Conservation (phyloP, 2,113 vertebrate species). For the Paradoxurus hermaphroditus region DNA sequence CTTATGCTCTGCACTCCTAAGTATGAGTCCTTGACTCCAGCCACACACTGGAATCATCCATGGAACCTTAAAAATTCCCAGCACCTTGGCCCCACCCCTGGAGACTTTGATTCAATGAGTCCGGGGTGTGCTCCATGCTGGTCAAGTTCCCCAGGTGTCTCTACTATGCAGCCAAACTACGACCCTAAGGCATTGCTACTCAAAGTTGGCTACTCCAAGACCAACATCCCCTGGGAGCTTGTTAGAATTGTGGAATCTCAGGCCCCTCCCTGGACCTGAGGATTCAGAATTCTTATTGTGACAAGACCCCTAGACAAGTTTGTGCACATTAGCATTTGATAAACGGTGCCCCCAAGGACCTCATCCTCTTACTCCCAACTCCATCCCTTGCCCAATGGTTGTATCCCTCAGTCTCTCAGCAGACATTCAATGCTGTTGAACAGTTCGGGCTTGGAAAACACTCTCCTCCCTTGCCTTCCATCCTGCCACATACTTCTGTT, state of each 20-base stretch:
- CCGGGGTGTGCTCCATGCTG: background rate
- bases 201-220: background rate
- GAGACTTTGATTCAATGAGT: background rate
- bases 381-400: background rate
- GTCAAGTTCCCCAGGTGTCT: background rate
- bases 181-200: background rate
- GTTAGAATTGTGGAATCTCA: background rate
- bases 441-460: background rate
- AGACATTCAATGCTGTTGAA: background rate
- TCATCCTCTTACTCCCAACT: accelerated
- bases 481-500: background rate
- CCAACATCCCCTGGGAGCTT: background rate
- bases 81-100: background rate
- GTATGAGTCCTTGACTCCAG: background rate
- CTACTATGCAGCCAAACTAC: background rate
- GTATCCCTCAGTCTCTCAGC: background rate
- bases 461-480: background rate
- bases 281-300: background rate
- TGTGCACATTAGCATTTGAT: background rate
- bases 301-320: background rate
- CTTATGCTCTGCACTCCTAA: background rate
- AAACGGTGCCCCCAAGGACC: background rate
- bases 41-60: background rate
- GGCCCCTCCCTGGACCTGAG: background rate
- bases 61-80: background rate